Evolutionary conservation across 2,113 vertebrate genomes (phyloP), one percentile per base, ranked within the genome.

Genomic region (Gnathonemus echidnorhynchus): DNA sequence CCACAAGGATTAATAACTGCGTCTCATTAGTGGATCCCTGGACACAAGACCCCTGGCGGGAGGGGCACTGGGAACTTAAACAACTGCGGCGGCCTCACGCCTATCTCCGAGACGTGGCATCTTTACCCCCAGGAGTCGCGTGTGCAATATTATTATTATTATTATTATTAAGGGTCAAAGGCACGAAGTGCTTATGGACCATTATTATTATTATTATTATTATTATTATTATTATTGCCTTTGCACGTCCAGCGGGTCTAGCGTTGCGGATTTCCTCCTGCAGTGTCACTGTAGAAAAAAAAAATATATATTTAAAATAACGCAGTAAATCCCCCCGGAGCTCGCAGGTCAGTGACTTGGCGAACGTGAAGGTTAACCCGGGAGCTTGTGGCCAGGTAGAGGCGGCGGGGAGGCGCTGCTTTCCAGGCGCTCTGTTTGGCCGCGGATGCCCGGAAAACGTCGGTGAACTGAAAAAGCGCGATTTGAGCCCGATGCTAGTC

Each of bases 11-110:
- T 94, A 97, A 95, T 94, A 96, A 94, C 92, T 93, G 92, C 35
- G 87, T 92, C 92, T 97, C 95, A 95, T 94, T 96, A 96, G 94
- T 93, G 94, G 95, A 95, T 94, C 93, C 92, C 86, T 93, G 94
- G 90, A 94, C 94, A n/a, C 0, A 2, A 94, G 94, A 92, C 94
- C 93, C 93, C 91, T 89, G 83, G 93, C 93, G 92, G 92, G 94
- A 95, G 93, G 93, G 94, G 92, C 93, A 93, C 93, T 96, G 93
- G 94, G 94, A 93, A 96, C 92, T 92, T 89, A 93, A 94, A 48
- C 83, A 88, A 93, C 93, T 92, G 91, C 88, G 92, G 85, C 90
- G 93, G 92, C 92, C 90, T 88, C 90, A 45, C 91, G 35, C 45
- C 11, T 91, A 92, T 89, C 10, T 88, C 11, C 86, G 5, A 17